Evolutionary conservation across 2,797 vertebrate genomes (phyloP).

Genomic region (Phyllotis vaccarum): DNA sequence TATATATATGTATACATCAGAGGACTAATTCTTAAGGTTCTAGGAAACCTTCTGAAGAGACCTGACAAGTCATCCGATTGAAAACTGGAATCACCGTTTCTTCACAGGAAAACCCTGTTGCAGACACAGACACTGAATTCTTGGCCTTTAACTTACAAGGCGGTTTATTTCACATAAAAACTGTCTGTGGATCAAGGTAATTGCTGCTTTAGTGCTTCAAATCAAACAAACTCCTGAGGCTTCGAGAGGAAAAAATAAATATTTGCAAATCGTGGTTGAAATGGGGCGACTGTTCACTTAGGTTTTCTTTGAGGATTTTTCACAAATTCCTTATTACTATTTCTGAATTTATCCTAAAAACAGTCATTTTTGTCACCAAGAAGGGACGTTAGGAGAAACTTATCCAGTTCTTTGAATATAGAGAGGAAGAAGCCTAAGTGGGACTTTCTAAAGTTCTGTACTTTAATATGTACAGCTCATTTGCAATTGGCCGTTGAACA

Average conservation of each 20-base stretch:
- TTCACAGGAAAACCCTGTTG: constrained; percentile 62
- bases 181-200: constrained; percentile 78
- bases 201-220: constrained; percentile 84
- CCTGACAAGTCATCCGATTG: constrained; percentile 64
- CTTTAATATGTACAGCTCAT: not conserved
- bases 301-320: constrained; percentile 79
- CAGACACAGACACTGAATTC: constrained; percentile 38
- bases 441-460: constrained; percentile 52
- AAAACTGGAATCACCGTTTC: constrained; percentile 58
- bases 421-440: constrained; percentile 58
- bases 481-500: not conserved
- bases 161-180: constrained; percentile 82
- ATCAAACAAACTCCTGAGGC: constrained; percentile 83
- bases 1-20: no score
- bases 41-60: constrained; percentile 70
- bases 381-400: constrained; percentile 51
- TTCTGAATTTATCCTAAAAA: constrained; percentile 76
- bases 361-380: constrained; percentile 62
- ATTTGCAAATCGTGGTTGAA: constrained; percentile 81
- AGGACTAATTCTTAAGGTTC: constrained; percentile 23
- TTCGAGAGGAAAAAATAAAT: constrained; percentile 88
- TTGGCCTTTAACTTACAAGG: constrained; percentile 52
- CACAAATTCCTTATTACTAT: constrained; percentile 76
- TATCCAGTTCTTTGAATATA: constrained; percentile 37
- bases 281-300: constrained; percentile 60